phyloP scores from a whole-genome alignment of 2,113 vertebrate genomes.

The Cacatua alba region DNA sequence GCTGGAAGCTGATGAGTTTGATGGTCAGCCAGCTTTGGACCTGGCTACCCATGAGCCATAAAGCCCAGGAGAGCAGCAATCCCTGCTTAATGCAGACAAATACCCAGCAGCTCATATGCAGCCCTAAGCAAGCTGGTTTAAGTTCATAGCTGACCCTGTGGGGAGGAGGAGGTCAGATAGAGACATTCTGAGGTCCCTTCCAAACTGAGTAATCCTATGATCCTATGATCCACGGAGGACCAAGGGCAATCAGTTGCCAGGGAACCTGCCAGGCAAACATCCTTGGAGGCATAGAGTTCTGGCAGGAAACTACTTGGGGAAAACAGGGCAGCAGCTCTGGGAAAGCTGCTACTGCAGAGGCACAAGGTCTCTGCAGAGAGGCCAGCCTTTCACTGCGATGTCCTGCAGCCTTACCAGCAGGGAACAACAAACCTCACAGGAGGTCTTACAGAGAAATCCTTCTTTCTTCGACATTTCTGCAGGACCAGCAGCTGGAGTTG shows the following conservation, averaged over 20 bases:
- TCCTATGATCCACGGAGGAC: neutral
- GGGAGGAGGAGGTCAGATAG: neutral
- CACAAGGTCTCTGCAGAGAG: slow-evolving; percentile 38
- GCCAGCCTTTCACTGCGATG: slow-evolving; percentile 31
- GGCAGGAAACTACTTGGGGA: neutral
- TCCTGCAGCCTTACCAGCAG: slow-evolving; percentile 43
- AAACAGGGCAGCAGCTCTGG: neutral
- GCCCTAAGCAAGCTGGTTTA: neutral
- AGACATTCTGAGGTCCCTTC: neutral
- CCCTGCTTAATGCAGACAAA: neutral
- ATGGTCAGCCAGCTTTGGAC: neutral
- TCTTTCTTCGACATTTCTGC: slow-evolving; percentile 12
- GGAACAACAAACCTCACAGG: slow-evolving; percentile 31
- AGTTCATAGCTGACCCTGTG: neutral
- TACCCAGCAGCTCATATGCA: neutral
- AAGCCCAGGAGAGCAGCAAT: neutral
- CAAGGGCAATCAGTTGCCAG: neutral
- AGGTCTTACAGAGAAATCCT: slow-evolving; percentile 17
- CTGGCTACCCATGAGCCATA: neutral
- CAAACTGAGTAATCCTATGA: neutral
- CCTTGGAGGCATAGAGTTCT: neutral
- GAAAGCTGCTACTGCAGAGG: slow-evolving; percentile 26
- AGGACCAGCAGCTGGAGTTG: neutral
- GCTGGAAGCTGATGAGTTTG: neutral
- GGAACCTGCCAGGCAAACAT: slow-evolving; percentile 31